Conservation (phyloP, 2,797 vertebrate species). For the Mallotus villosus region DNA sequence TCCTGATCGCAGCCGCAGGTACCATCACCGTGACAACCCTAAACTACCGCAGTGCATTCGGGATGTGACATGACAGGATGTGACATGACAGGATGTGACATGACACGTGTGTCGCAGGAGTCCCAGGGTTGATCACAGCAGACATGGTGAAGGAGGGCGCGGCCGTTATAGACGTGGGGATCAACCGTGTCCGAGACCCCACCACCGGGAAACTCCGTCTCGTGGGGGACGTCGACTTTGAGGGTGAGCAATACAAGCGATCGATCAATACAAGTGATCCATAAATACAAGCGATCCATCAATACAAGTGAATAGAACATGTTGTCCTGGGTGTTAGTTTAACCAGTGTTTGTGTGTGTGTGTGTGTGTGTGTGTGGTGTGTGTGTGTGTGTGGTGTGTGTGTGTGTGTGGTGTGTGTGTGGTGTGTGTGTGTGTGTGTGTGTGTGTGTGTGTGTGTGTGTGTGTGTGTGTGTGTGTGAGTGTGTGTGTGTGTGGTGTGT, state of each 20-base stretch:
- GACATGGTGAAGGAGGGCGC: conserved; percentile 93
- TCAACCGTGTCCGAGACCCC: conserved; percentile 84
- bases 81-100: not conserved
- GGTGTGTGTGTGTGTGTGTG: too few relatives aligned
- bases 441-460: too few relatives aligned
- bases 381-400: not conserved
- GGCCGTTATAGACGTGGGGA: conserved; percentile 90
- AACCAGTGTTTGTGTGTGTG: too few relatives aligned
- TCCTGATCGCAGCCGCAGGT: conserved; percentile 88
- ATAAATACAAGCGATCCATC: too few relatives aligned
- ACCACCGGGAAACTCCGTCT: conserved; percentile 82
- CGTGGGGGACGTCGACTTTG: conserved; percentile 91
- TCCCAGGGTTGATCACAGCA: conserved; percentile 86
- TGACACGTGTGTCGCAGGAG: conserved; percentile 69
- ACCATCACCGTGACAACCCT: conserved; percentile 9
- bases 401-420: too few relatives aligned
- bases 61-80: too few relatives aligned
- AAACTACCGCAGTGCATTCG: too few relatives aligned
- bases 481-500: too few relatives aligned
- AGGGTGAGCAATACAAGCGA: conserved; percentile 76
- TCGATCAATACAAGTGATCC: too few relatives aligned
- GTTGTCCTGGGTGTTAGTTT: not conserved
- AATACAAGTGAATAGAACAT: too few relatives aligned
- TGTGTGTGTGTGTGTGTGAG: too few relatives aligned
- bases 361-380: too few relatives aligned